Evolutionary conservation across 1,140 invertebrate genomes (phyloP), one percentile per base, ranked within the genome.

Genomic region (Scaptomyza pallida): DNA sequence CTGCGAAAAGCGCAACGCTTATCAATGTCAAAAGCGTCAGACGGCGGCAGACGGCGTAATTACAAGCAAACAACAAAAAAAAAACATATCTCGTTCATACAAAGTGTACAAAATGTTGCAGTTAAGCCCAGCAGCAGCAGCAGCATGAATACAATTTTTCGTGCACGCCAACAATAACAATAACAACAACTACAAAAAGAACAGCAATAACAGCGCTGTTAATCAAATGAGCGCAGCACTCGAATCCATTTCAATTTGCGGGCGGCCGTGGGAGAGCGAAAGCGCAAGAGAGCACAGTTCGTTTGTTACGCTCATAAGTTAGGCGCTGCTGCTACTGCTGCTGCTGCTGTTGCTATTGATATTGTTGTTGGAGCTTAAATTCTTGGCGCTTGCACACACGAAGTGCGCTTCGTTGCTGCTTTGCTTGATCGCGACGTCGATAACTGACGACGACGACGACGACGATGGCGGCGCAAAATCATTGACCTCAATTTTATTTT

Each of bases 401-500:
- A 70, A 74, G 57, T 70, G 65, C 71, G 70, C 69, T 82, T 68
- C 70, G 62, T 35, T 12, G 62, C 48, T 16, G 40, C 59, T 19
- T n/a, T 50, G 72, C 52, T 64, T 68, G 78, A 82, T 82, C 78
- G 79, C 78, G 79, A 59, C 52, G 82, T 77, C 82, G 81, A 86
- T 86, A 81, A 67, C 61, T 86, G 73, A 37, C 78, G 70, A 59
- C 52, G 77, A 74, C 81, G 81, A 86, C 86, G 77, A 69, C 61
- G 69, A 77, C 74, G 72, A 80, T 77, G 77, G 72, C 78, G 65
- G 78, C 82, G 78, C 75, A 89, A 86, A 86, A 86, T 86, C 82
- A 86, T 86, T 86, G 82, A 88, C 82, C 82, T 86, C 82, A 86
- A 21, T n/a, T n/a, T 73, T 73, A 73, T 68, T 68, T 81, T 86